Evolutionary conservation across 2,113 vertebrate genomes (phyloP).

Genomic region (chimpanzee (Pan troglodytes)): NHGRI_mPanTro3-v2.1_pri NC_072410.2:47321501-47322000

Average conservation of each 20-base stretch:
- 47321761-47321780: background rate
- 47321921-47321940: background rate
- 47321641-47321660: background rate
- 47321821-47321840: background rate
- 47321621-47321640: background rate
- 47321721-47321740: background rate
- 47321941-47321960: background rate
- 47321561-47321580: background rate
- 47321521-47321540: background rate
- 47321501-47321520: background rate
- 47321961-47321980: background rate
- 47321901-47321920: background rate
- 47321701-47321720: background rate
- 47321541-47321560: background rate
- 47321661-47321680: background rate
- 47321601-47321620: background rate
- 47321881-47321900: fast-evolving
- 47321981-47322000: background rate
- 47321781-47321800: background rate
- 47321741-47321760: background rate
- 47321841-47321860: background rate
- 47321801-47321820: no score
- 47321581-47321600: background rate
- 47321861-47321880: fast-evolving
- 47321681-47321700: background rate